Base-by-base conservation (phyloP, 2,113 vertebrate species). In the Micronycteris hirsuta region DNA sequence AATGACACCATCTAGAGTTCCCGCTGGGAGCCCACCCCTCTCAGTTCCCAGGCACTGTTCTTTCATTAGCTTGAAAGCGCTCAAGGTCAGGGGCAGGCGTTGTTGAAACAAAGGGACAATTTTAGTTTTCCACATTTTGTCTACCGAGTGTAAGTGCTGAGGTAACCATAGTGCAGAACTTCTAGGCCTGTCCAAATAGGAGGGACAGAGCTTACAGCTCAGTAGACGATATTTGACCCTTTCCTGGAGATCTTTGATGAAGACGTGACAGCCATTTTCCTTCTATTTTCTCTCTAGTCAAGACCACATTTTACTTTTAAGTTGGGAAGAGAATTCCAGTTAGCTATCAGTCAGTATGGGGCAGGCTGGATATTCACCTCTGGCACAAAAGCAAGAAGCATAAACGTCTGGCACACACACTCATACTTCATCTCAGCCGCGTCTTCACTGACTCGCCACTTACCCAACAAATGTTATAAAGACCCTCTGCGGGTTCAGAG, bases 281-380 rank as follows among this genome's bases (percentile, higher is more conserved):
- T 85, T 56, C 63, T 47, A 28, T 82, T 86, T 94, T 70, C 83
- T 89, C 33, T 88, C 73, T 52, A 14, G n/a, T 82, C 13, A 95
- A 71, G 74, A 77, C 38, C 28, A 70, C 2, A 26, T 76, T 86
- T 92, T 76, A 84, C 58, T 76, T 92, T 93, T 80, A 76, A 65
- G 22, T 68, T 28, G 36, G 33, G 17, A 90, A 80, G 73, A 96
- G 49, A 92, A 33, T 67, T 88, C 58, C n/a, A 71, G 1, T 63
- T 10, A 92, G 54, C 24, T 83, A 1, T 81, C 71, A 26, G 84
- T 54, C 13, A 28, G 26, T 61, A 26, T 11, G 33, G 58, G 10
- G 17, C 65, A 12, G 38, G 19, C 11, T 73, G 56, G 22, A 58
- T 68, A 54, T 41, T 93, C 17, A 14, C 12, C 16, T 76, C 56